These are phyloP conservation scores for Tachysurus vachellii DNA, from an alignment of 2,113 vertebrate species.

Conservation along the genomic window DNA sequence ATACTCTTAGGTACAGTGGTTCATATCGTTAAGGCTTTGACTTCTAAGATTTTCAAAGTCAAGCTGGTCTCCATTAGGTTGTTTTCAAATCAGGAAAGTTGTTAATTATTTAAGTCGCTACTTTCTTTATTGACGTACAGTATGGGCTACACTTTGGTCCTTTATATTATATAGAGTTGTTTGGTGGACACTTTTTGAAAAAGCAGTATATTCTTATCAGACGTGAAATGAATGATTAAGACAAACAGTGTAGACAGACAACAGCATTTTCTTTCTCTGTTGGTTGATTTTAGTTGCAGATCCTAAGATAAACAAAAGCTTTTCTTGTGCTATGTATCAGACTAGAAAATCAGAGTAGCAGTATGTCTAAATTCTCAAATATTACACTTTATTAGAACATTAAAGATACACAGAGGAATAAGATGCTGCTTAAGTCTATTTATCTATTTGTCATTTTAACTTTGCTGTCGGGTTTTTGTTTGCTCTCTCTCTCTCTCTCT, in stretches of 20 bases:
- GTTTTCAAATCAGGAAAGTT: not conserved
- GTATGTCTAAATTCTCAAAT: constrained; percentile 59
- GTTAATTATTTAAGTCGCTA: not conserved
- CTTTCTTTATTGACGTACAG: not conserved
- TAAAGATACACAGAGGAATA: constrained; percentile 48
- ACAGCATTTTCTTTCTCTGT: constrained; percentile 61
- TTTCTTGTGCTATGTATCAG: constrained; percentile 24
- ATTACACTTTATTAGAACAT: constrained; percentile 53
- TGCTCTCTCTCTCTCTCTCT: not conserved
- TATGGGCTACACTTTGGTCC: not conserved
- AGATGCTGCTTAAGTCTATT: constrained; percentile 25
- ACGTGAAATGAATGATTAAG: not conserved
- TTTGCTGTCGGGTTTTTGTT: not conserved
- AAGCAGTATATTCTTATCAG: not conserved
- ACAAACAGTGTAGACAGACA: constrained; percentile 33
- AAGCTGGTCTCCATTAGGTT: not conserved
- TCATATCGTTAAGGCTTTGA: not conserved
- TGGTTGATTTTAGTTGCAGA: constrained; percentile 64
- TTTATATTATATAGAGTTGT: not conserved
- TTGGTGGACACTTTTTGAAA: not conserved
- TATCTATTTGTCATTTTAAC: not conserved
- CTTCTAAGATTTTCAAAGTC: not conserved
- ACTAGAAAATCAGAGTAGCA: constrained; percentile 16
- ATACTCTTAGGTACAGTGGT: not conserved
- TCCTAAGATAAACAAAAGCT: constrained; percentile 47